Percentiles rank a stretch among this genome's conserved stretches.
Evolutionary conservation across 2,113 vertebrate genomes (phyloP).

Genomic region (Irena cyanogastra): DNA sequence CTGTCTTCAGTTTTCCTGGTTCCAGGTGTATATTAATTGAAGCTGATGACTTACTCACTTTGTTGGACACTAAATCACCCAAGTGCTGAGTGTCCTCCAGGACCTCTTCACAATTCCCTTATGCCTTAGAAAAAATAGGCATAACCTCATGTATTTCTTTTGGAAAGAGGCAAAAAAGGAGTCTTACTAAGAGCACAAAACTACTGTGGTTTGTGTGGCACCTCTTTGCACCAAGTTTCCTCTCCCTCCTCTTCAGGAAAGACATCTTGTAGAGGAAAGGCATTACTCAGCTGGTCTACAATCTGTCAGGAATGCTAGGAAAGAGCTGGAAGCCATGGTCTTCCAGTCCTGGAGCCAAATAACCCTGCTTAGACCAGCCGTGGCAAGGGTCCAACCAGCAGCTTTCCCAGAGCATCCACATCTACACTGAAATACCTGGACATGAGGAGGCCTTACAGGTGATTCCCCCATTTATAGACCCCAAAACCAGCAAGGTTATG

Average conservation of each 20-base stretch:
- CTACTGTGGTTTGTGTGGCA: not conserved
- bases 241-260: not conserved
- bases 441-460: not conserved
- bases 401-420: not conserved
- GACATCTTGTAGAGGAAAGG: not conserved
- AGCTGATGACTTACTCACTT: constrained; percentile 34
- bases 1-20: constrained; percentile 11
- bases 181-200: not conserved
- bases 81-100: constrained; percentile 21
- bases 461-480: not conserved
- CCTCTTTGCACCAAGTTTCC: not conserved
- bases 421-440: not conserved
- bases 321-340: not conserved
- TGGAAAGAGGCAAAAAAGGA: not conserved
- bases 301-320: not conserved
- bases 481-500: not conserved
- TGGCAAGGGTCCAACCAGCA: not conserved
- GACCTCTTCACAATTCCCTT: not conserved
- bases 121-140: not conserved
- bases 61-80: constrained; percentile 38
- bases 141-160: not conserved
- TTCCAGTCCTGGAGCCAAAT: not conserved
- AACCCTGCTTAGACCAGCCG: not conserved
- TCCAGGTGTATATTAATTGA: constrained; percentile 36
- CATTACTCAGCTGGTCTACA: not conserved